Base-by-base conservation (phyloP, 2,888 invertebrate genomes). In the Thereva unica region DNA sequence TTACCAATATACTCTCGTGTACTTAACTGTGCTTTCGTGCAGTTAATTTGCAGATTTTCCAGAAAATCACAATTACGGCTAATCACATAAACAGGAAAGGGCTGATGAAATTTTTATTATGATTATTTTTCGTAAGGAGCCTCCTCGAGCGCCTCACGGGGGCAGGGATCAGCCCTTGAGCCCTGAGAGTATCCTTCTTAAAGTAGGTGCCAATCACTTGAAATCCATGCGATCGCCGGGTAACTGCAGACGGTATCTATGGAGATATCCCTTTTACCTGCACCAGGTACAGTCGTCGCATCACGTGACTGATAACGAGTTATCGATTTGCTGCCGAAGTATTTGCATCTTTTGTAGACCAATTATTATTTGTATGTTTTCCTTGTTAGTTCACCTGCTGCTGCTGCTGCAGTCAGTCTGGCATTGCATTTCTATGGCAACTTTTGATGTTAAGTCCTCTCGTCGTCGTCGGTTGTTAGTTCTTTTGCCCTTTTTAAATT, bases 21-120 rank as follows among this genome's bases (percentile, higher is more conserved):
- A n/a, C 67, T 64, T 63, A 41, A 37, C 44, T 42, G 44, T 64
- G 49, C 52, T 64, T 66, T 64, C 64, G 67, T 64, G 63, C 64
- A 67, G 56, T 55, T 64, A 67, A 67, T 67, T 67, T 41, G 52
- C 40, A 45, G 50, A 66, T 50, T 52, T 61, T 53, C 50, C 52
- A 59, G 45, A 61, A 67, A 63, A 67, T 67, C 67, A 64, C 56
- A 67, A 67, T 67, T 56, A 37, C 41, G 56, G 44, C 64, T 57
- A 64, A 68, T 64, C 57, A 68, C 52, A 40, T 47, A 10, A 42
- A n/a, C 34, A 49, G 41, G 42, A 10, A 35, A 37, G 41, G 54
- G 40, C n/a, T n/a, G 38, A 40, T 64, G 35, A 67, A 56, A 49
- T 64, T 67, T 67, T 64, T 49, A 64, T 54, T 54, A 55, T 53